Evolutionary conservation across 2,888 invertebrate species (phyloP).

Genomic region (Drosophila paranaensis): DNA sequence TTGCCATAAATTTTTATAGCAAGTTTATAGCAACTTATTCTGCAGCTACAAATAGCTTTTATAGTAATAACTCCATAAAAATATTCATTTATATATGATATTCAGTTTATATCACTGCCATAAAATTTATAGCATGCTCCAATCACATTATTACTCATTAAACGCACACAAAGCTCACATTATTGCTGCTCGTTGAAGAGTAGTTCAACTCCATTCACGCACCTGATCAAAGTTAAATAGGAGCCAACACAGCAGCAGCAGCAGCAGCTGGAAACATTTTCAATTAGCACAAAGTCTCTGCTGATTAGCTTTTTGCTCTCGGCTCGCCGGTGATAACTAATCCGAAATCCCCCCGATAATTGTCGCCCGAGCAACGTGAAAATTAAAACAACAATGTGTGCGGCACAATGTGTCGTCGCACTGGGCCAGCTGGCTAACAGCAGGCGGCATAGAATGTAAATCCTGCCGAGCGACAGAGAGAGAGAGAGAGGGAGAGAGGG

Average conservation of each 20-base stretch:
- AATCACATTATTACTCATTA: background rate
- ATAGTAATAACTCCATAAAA: background rate
- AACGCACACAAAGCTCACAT: background rate
- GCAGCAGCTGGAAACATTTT: constrained; percentile 44
- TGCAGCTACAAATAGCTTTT: background rate
- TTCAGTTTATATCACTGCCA: background rate
- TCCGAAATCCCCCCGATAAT: constrained; percentile 49
- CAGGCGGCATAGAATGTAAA: constrained; percentile 26
- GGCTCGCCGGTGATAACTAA: constrained; percentile 41
- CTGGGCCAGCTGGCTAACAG: constrained; percentile 22
- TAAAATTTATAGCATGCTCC: background rate
- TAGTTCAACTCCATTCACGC: background rate
- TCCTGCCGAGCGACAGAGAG: background rate
- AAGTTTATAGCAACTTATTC: background rate
- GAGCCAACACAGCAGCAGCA: constrained; percentile 1
- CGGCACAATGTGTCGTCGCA: constrained; percentile 38
- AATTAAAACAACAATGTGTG: constrained; percentile 56
- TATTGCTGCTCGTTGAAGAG: background rate
- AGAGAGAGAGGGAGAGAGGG: background rate
- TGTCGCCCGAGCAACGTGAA: constrained; percentile 44
- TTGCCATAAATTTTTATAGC: background rate
- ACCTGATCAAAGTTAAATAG: constrained; percentile 13
- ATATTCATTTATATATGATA: no score
- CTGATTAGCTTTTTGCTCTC: constrained; percentile 42
- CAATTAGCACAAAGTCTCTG: constrained; percentile 63